Evolutionary conservation across 2,113 vertebrate genomes (phyloP).

Genomic region (Cyanoramphus novaezelandiae): DNA sequence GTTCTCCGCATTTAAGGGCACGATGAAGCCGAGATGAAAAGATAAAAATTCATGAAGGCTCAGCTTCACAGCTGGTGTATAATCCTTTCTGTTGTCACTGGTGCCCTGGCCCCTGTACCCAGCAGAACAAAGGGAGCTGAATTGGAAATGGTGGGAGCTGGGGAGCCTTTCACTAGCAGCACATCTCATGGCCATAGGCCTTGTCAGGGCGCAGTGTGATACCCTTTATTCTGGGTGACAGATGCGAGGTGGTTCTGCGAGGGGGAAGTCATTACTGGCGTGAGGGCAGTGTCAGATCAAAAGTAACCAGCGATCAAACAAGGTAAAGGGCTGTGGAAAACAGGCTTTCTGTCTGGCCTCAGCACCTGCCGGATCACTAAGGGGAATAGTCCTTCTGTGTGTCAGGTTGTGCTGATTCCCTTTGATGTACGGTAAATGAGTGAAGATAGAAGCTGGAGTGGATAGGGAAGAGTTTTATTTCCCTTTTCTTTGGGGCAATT

Average conservation of each 20-base stretch:
- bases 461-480: conserved; percentile 70
- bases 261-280: conserved; percentile 80
- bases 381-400: conserved; percentile 72
- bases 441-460: conserved; percentile 62
- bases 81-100: conserved; percentile 82
- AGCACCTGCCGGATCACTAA: conserved; percentile 79
- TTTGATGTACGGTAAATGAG: conserved; percentile 79
- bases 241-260: conserved; percentile 78
- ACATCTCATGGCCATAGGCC: conserved; percentile 75
- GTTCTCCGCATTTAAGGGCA: conserved; percentile 72
- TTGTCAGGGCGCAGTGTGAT: conserved; percentile 82
- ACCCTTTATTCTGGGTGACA: conserved; percentile 86
- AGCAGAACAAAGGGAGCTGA: conserved; percentile 83
- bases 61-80: conserved; percentile 76
- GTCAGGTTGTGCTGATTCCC: conserved; percentile 76
- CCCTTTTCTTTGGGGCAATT: conserved; percentile 51
- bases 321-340: conserved; percentile 77
- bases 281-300: conserved; percentile 84
- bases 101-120: conserved; percentile 70
- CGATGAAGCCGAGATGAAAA: conserved; percentile 74
- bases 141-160: conserved; percentile 84
- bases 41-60: conserved; percentile 78
- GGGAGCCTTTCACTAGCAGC: conserved; percentile 73
- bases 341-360: conserved; percentile 80
- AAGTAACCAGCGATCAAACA: conserved; percentile 83